phyloP scores from a whole-genome alignment of 2,797 vertebrate genomes.

The Peromyscus nudipes region DNA sequence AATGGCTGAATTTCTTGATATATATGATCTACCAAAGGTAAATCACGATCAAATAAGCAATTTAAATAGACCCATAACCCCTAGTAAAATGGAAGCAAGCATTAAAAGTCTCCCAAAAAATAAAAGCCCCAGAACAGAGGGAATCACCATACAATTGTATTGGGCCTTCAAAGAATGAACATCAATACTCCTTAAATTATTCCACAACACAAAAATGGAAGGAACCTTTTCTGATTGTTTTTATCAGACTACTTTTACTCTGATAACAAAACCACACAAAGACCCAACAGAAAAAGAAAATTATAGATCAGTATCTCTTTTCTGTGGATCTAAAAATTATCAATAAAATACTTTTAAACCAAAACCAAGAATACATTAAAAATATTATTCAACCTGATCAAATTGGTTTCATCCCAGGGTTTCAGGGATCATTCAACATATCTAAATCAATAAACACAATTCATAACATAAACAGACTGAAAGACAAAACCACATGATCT shows the following conservation, averaged over 20 bases:
- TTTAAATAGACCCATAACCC: not conserved
- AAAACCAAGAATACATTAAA: not conserved
- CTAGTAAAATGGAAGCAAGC: not conserved
- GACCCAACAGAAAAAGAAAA: not conserved
- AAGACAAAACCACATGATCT: not conserved
- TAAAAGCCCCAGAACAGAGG: not conserved
- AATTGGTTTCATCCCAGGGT: not conserved
- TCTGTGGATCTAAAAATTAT: not conserved
- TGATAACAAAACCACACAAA: not conserved
- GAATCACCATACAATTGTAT: not conserved
- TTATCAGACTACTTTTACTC: not conserved
- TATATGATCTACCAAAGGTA: not conserved
- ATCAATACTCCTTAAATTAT: not conserved
- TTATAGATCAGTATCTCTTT: not conserved
- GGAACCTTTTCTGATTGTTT: not conserved
- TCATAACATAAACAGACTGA: not conserved
- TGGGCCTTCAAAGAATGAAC: not conserved
- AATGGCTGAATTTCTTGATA: not conserved
- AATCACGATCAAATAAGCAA: not conserved
- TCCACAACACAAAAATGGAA: not conserved
- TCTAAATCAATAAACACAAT: not conserved
- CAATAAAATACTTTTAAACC: not conserved
- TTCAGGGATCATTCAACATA: not conserved
- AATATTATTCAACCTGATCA: not conserved
- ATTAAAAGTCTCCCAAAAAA: not conserved